Evolutionary conservation across 2,888 invertebrate genomes (phyloP).

Genomic region (Quadroppia sp.): DNA sequence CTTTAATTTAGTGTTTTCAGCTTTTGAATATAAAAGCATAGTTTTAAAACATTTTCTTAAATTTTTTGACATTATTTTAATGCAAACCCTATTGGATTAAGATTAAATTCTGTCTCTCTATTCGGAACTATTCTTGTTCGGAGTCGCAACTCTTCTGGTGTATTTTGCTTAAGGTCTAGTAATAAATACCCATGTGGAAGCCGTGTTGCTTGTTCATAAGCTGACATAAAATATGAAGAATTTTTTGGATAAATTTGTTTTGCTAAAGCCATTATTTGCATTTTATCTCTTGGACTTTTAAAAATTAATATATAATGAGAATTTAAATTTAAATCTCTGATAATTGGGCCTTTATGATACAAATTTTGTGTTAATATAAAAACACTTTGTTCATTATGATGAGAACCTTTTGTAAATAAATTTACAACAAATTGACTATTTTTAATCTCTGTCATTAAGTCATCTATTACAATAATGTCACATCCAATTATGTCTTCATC

Average conservation of each 20-base stretch:
- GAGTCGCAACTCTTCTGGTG: constrained; percentile 42
- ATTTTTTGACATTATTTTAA: constrained; percentile 26
- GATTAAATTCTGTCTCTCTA: constrained; percentile 29
- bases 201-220: constrained; percentile 44
- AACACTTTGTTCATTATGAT: constrained; percentile 4
- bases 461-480: constrained; percentile 9
- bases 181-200: constrained; percentile 47
- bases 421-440: neutral
- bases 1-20: neutral
- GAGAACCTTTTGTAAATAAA: constrained; percentile 5
- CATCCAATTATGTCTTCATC: neutral
- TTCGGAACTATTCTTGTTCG: constrained; percentile 8
- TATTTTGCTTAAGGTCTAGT: constrained; percentile 45
- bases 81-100: constrained; percentile 14
- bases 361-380: constrained; percentile 7
- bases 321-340: neutral
- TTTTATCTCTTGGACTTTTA: constrained; percentile 41
- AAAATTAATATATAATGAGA: constrained; percentile 32
- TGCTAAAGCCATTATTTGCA: constrained; percentile 41
- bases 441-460: neutral
- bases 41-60: neutral
- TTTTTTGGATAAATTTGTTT: constrained; percentile 37
- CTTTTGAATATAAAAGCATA: neutral
- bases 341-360: neutral
- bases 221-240: constrained; percentile 35